These are phyloP conservation scores for Dryomyza anilis DNA, from an alignment of 2,888 invertebrate genomes.

Conservation along the genomic window DNA sequence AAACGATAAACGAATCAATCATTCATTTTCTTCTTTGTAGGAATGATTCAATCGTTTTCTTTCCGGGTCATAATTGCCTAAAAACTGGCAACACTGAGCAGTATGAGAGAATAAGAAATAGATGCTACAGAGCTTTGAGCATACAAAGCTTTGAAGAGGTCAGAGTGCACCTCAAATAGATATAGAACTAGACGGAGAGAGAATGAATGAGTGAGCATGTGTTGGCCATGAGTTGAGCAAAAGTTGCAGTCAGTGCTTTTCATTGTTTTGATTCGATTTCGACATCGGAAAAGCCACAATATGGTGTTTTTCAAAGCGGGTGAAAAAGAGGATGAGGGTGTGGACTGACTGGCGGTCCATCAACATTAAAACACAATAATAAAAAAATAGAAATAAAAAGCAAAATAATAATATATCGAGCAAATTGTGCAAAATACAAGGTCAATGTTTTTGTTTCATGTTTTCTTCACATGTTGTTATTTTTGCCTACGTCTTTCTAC, in stretches of 20 bases:
- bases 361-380: constrained; percentile 20
- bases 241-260: not conserved
- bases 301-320: too few species aligned
- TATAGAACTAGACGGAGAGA: too few species aligned
- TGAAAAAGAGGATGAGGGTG: not conserved
- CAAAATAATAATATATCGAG: not conserved
- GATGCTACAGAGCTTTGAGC: too few species aligned
- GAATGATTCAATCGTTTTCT: too few species aligned
- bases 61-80: too few species aligned
- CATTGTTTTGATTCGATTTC: constrained; percentile 15
- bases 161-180: too few species aligned
- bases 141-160: too few species aligned
- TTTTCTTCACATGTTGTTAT: not conserved
- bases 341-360: not conserved
- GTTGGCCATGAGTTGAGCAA: not conserved
- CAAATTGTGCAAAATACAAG: constrained; percentile 40
- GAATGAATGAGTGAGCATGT: not conserved
- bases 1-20: too few species aligned
- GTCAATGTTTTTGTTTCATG: constrained; percentile 37
- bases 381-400: constrained; percentile 4
- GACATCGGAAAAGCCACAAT: too few species aligned
- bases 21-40: too few species aligned
- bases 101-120: too few species aligned
- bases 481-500: not conserved
- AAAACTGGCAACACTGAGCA: too few species aligned